Conservation (phyloP, 2,888 invertebrate genomes). For the Balanococcus diminutus region DNA sequence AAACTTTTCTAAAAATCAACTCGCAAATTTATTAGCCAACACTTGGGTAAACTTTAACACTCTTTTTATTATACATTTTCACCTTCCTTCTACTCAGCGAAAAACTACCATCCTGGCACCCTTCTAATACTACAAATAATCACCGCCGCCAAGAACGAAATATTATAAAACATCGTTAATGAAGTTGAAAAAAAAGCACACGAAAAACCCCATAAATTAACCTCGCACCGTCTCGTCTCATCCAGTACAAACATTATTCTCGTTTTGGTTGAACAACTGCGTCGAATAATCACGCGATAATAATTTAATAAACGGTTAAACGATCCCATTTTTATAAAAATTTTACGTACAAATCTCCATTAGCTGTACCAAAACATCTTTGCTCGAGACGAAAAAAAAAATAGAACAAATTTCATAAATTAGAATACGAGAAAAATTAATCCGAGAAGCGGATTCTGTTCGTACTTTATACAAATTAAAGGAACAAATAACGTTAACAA, state of each 20-base stretch:
- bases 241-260: neutral
- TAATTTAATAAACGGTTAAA: conserved; percentile 1
- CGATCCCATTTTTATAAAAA: neutral
- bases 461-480: conserved; percentile 21
- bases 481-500: neutral
- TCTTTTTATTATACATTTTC: neutral
- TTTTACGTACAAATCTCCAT: neutral
- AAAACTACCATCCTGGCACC: neutral
- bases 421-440: neutral
- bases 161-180: neutral
- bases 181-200: neutral
- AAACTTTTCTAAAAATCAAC: neutral
- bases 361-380: neutral
- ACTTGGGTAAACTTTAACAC: neutral
- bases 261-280: neutral
- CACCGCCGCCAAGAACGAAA: neutral
- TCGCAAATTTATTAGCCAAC: neutral
- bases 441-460: neutral
- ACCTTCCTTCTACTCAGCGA: neutral
- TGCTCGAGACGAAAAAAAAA: neutral
- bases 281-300: neutral
- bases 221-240: neutral
- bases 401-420: neutral
- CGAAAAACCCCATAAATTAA: neutral
- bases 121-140: neutral